Evolutionary conservation across 2,113 vertebrate genomes (phyloP).

Genomic region (Campylorhamphus procurvoides): DNA sequence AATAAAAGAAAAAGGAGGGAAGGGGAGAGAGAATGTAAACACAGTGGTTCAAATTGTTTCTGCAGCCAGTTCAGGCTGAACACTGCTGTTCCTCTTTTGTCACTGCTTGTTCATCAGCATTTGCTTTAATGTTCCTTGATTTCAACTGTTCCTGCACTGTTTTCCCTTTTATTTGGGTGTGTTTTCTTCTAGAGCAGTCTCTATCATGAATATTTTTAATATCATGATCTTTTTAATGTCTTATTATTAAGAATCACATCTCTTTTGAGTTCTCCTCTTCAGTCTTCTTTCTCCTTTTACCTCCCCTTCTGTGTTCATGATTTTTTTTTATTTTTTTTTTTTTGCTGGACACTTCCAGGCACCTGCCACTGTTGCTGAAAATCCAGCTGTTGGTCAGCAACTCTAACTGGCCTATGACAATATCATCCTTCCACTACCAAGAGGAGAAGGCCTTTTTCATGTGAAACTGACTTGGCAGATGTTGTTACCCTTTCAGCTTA

Average conservation of each 20-base stretch:
- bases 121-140: not conserved
- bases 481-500: not conserved
- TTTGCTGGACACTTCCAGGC: not conserved
- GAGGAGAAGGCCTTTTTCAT: not conserved
- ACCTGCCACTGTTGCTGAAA: not conserved
- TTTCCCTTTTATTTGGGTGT: not conserved
- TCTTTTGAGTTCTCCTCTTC: not conserved
- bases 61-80: not conserved
- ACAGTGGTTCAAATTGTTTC: not conserved
- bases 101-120: not conserved
- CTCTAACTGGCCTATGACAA: not conserved
- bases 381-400: not conserved
- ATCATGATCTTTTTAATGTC: not conserved
- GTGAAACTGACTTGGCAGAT: not conserved
- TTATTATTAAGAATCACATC: not conserved
- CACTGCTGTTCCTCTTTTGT: not conserved
- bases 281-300: not conserved
- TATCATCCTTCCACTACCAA: not conserved
- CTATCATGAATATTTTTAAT: not conserved
- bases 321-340: not conserved
- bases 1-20: not conserved
- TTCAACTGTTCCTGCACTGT: not conserved
- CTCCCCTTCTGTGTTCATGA: fast-evolving
- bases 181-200: not conserved
- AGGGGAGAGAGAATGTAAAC: not conserved